Percentiles rank a stretch among this genome's conserved stretches.
Evolutionary conservation across 2,888 invertebrate species (phyloP).

Genomic region (Rutpela maculata): DNA sequence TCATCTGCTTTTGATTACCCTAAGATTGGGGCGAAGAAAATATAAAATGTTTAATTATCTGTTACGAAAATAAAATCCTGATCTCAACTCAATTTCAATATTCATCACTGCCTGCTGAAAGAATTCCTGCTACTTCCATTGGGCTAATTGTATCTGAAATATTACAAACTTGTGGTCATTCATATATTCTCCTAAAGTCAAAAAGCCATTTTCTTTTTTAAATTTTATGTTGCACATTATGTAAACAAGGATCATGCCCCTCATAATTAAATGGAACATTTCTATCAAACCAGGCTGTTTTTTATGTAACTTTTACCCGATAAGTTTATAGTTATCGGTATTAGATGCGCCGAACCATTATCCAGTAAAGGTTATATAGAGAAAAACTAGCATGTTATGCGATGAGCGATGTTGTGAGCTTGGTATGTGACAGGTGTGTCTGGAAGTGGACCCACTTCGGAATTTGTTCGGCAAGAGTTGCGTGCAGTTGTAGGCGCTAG

Average conservation of each 20-base stretch:
- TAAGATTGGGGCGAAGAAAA: background rate
- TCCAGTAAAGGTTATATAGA: slow-evolving; percentile 37
- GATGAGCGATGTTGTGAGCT: slow-evolving; percentile 53
- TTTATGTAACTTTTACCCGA: slow-evolving; percentile 31
- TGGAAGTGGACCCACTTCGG: slow-evolving; percentile 82
- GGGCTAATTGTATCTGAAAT: too few species aligned
- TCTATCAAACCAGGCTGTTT: background rate
- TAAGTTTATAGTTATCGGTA: background rate
- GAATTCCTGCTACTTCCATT: too few species aligned
- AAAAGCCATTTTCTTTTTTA: background rate
- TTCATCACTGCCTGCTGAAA: background rate
- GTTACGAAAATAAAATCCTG: background rate
- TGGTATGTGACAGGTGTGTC: slow-evolving; percentile 73
- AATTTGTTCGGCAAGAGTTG: slow-evolving; percentile 94
- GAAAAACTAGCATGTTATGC: slow-evolving; percentile 39
- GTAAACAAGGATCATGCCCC: slow-evolving; percentile 24
- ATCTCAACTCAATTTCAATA: background rate
- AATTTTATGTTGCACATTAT: background rate
- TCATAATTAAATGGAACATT: slow-evolving; percentile 37
- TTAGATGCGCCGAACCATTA: background rate
- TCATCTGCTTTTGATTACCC: too few species aligned
- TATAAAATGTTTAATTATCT: background rate
- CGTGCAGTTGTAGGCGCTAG: slow-evolving; percentile 92
- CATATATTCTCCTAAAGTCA: background rate
- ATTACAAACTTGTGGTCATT: background rate